Evolutionary conservation across 2,888 invertebrate species (phyloP).

Genomic region (Amphimallon solstitiale): DNA sequence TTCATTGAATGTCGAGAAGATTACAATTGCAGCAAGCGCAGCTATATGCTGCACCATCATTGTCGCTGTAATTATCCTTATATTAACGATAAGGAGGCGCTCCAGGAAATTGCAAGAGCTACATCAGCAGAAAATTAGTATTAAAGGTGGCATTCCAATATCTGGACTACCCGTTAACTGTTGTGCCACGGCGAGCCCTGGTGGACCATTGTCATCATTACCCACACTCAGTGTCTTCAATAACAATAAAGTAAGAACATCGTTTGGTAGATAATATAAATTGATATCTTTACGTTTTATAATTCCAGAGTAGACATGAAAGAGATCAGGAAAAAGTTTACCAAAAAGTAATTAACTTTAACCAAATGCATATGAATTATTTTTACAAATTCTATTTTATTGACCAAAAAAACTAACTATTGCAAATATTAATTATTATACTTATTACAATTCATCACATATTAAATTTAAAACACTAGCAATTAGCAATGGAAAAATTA

Average conservation of each 20-base stretch:
- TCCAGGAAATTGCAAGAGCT: conserved; percentile 80
- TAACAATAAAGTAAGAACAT: conserved; percentile 80
- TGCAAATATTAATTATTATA: too few species aligned
- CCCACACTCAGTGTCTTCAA: conserved; percentile 87
- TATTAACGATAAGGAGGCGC: conserved; percentile 84
- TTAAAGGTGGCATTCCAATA: conserved; percentile 73
- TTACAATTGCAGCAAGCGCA: conserved; percentile 92
- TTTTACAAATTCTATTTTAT: too few species aligned
- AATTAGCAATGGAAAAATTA: too few species aligned
- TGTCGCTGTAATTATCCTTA: conserved; percentile 88
- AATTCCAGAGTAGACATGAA: too few species aligned
- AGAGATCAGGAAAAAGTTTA: too few species aligned
- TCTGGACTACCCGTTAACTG: conserved; percentile 83
- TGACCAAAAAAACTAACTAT: too few species aligned
- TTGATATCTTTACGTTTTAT: too few species aligned
- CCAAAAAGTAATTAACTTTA: too few species aligned
- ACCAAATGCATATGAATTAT: too few species aligned
- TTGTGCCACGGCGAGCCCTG: conserved; percentile 83
- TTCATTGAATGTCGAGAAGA: conserved; percentile 92
- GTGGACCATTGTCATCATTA: conserved; percentile 82
- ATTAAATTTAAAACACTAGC: too few species aligned
- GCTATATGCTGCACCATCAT: conserved; percentile 93
- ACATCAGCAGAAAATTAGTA: conserved; percentile 71
- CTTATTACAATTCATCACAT: too few species aligned
- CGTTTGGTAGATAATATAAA: too few species aligned